Evolutionary conservation across 2,797 vertebrate species (phyloP).

Genomic region (Pachyuromys duprasi): DNA sequence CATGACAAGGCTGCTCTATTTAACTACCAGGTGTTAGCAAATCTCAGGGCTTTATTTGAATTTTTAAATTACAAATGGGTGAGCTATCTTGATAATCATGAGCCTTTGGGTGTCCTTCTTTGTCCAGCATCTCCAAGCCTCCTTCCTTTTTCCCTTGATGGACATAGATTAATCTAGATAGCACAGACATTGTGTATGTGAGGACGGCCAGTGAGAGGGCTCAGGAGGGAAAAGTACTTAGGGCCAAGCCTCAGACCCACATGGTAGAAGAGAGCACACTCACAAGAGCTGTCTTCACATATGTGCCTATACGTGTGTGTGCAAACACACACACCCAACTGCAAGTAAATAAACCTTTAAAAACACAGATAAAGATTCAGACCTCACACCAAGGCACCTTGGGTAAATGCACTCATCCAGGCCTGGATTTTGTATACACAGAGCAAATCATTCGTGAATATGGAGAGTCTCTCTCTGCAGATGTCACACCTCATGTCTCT

Average conservation of each 20-base stretch:
- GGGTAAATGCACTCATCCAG: background rate
- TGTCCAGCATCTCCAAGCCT: background rate
- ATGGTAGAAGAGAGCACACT: background rate
- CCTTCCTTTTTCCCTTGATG: background rate
- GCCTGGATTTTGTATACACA: background rate
- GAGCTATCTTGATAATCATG: background rate
- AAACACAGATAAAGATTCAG: background rate
- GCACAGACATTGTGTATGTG: background rate
- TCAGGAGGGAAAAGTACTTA: background rate
- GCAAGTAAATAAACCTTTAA: background rate
- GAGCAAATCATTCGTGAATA: background rate
- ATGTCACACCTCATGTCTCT: background rate
- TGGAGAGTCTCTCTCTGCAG: background rate
- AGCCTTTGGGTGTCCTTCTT: background rate
- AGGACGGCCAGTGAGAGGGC: background rate
- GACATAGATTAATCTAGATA: background rate
- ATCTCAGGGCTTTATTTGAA: background rate
- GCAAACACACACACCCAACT: background rate
- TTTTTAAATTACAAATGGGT: background rate
- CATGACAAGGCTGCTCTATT: background rate
- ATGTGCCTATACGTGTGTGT: too few species aligned
- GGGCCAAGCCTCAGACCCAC: background rate
- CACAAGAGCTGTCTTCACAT: background rate
- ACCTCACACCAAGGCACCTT: background rate
- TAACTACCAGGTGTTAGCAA: too few species aligned